These are phyloP conservation scores for Columba guinea DNA, from an alignment of 2,797 vertebrate genomes.

Conservation along the genomic window DNA sequence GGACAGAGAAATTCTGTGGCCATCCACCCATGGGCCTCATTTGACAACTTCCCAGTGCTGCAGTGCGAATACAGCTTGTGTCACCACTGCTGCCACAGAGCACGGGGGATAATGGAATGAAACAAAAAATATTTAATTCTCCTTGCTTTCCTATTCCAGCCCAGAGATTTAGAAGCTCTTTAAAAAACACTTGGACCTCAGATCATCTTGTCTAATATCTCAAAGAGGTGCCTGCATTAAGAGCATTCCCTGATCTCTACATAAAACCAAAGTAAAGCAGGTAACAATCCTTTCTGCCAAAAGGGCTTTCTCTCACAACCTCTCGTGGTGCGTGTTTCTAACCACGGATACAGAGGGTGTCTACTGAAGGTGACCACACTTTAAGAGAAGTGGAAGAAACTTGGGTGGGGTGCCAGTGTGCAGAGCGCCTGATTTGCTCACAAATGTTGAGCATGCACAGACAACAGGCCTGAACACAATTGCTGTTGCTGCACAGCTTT, in stretches of 20 bases:
- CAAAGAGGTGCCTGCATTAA: not conserved
- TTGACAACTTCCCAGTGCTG: not conserved
- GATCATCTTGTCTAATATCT: not conserved
- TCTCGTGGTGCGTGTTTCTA: not conserved
- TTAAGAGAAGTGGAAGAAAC: not conserved
- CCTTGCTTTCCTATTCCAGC: not conserved
- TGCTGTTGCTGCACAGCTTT: not conserved
- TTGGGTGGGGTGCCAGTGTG: not conserved
- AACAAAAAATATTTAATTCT: not conserved
- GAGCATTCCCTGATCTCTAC: not conserved
- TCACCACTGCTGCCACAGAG: not conserved
- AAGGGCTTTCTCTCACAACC: not conserved
- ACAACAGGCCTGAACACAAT: not conserved
- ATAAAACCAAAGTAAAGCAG: not conserved
- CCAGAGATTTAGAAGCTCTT: not conserved
- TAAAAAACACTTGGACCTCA: not conserved
- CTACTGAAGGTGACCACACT: not conserved
- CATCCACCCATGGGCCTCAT: not conserved
- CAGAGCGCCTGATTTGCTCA: not conserved
- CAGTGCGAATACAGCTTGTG: not conserved
- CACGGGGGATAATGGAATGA: not conserved
- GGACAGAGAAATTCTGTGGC: not conserved
- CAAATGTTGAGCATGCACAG: rapidly evolving
- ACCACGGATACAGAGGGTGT: rapidly evolving
- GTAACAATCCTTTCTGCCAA: not conserved